Evolutionary conservation across 2,797 vertebrate genomes (phyloP).

Genomic region (Lates japonicus): DNA sequence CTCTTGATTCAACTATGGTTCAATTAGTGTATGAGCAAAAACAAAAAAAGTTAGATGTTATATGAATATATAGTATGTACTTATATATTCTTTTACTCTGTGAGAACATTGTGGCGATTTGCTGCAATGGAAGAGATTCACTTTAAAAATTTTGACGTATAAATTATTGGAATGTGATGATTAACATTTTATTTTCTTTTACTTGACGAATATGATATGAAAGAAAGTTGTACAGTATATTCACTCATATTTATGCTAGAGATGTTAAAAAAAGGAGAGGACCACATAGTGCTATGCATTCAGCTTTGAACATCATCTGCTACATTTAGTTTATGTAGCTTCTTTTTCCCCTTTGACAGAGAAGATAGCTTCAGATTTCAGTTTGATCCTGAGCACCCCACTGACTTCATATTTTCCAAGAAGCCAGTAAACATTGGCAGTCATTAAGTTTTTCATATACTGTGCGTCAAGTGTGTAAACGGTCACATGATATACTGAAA

Average conservation of each 20-base stretch:
- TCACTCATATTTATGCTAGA: slow-evolving; percentile 80
- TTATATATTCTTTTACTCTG: slow-evolving; percentile 79
- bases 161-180: slow-evolving; percentile 77
- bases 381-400: background rate
- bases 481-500: background rate
- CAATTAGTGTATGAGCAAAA: slow-evolving; percentile 61
- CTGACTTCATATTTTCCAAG: slow-evolving; percentile 32
- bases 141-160: slow-evolving; percentile 59
- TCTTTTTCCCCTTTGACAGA: background rate
- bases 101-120: slow-evolving; percentile 60
- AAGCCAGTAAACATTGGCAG: slow-evolving; percentile 12
- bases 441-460: slow-evolving; percentile 10
- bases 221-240: slow-evolving; percentile 79
- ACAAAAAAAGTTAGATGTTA: slow-evolving; percentile 60
- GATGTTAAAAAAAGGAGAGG: slow-evolving; percentile 62
- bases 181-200: slow-evolving; percentile 75
- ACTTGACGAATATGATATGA: slow-evolving; percentile 73
- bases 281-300: slow-evolving; percentile 76
- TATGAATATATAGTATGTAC: slow-evolving; percentile 71
- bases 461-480: slow-evolving; percentile 6
- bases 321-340: slow-evolving; percentile 28
- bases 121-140: slow-evolving; percentile 68
- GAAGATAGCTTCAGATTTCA: slow-evolving; percentile 19
- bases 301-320: slow-evolving; percentile 51
- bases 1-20: slow-evolving; percentile 53